Percentiles rank a stretch among this genome's conserved stretches.
These are phyloP conservation scores for Trogon surrucura DNA, from an alignment of 2,113 vertebrate genomes.

Conservation along the genomic window DNA sequence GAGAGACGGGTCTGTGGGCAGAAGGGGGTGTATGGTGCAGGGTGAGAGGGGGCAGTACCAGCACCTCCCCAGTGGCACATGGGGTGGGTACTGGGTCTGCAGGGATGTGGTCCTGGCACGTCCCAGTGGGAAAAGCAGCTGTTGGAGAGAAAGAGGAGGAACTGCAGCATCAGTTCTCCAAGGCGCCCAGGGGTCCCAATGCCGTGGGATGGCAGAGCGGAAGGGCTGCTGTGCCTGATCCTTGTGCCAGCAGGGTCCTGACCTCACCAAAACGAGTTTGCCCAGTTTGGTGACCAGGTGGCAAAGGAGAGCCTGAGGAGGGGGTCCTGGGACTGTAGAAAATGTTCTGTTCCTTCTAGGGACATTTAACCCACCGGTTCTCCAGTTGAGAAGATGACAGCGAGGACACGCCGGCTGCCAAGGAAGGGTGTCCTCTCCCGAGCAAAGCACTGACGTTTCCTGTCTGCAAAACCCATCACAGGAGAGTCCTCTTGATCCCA, in stretches of 20 bases:
- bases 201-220: background rate
- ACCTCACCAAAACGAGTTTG: background rate
- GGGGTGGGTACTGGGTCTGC: rapidly evolving
- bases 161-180: background rate
- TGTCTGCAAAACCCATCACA: background rate
- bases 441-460: background rate
- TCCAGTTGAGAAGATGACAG: background rate
- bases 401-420: rapidly evolving
- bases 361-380: background rate
- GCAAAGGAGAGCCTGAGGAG: background rate
- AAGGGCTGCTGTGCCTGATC: background rate
- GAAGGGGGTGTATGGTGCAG: rapidly evolving
- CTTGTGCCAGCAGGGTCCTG: rapidly evolving
- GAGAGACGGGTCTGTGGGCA: background rate
- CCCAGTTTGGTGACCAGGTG: background rate
- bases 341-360: background rate
- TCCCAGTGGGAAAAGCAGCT: background rate
- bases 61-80: rapidly evolving
- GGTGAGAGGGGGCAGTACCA: background rate
- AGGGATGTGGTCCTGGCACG: background rate
- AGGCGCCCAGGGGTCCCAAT: rapidly evolving
- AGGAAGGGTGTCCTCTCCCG: background rate
- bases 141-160: background rate
- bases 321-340: background rate
- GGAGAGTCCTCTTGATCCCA: background rate